Base-by-base conservation (phyloP, 2,797 vertebrate species). In the Danio albolineatus region DNA sequence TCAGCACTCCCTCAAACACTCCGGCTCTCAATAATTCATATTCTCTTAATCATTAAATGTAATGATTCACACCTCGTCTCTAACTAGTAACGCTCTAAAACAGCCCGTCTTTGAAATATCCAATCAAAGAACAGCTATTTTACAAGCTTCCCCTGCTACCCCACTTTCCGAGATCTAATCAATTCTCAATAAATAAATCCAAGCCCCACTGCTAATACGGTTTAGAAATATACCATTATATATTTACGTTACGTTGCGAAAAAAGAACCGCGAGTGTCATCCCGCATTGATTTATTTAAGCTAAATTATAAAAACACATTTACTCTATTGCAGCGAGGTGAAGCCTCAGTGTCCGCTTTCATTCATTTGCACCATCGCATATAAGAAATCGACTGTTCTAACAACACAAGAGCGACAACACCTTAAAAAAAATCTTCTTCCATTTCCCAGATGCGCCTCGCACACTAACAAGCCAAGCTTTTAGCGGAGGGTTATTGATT, bases 401-500 rank as follows among this genome's bases (percentile, higher is more conserved):
- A 44, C 53, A 66, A 28, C 46, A 49, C 13, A 16, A 10, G 19
- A 46, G 16, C 38, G 14, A 21, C 41, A 59, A 16, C 39, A 36
- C 39, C 6, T 54, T 17, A 28, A 14, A 54, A 48, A 76, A 48
- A 76, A 56, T 76, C 60, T 49, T 5, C 38, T 62, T 79, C 41
- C 69, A 65, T 73, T 79, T 62, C 56, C 67, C 66, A 53, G 57
- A 54, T 43, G 66, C 38, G 43, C 54, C 44, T 57, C 66, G 43
- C 48, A 17, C 36, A 28, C 65, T 61, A 78, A 78, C 76, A 78
- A 78, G 65, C 75, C 17, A 2, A 7, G 65, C 77, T 79, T 73
- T 79, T 72, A 79, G 67, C 56, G 56, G 44, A 73, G 72, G 16
- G 39, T 79, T 73, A 79, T 79, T 73, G 77, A 79, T 79, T 79